These are phyloP conservation scores for Clarias pachynema DNA, from an alignment of 2,797 vertebrate genomes.

Conservation along the genomic window DNA sequence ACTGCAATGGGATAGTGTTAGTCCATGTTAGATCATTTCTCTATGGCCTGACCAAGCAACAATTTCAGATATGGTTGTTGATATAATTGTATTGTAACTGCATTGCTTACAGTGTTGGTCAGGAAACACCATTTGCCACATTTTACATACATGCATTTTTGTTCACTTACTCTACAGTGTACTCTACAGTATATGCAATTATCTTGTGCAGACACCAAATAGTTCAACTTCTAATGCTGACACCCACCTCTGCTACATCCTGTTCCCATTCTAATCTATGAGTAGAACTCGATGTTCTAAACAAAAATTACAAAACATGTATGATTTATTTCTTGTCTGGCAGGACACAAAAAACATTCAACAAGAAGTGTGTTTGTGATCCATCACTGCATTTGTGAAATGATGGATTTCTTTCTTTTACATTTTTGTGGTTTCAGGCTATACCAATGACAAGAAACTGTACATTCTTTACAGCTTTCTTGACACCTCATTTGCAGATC, in stretches of 20 bases:
- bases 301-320: slow-evolving; percentile 1
- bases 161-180: too few relatives aligned
- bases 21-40: not conserved
- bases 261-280: not conserved
- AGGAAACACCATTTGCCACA: not conserved
- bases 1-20: not conserved
- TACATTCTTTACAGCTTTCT: slow-evolving; percentile 13
- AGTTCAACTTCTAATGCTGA: not conserved
- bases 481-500: slow-evolving; percentile 23
- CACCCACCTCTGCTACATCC: not conserved
- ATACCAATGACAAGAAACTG: not conserved
- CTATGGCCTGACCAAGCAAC: not conserved
- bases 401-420: slow-evolving; percentile 12
- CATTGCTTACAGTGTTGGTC: not conserved
- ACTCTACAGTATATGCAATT: not conserved
- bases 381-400: slow-evolving; percentile 9
- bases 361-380: not conserved
- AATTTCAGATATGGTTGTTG: not conserved
- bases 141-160: not conserved
- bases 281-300: not conserved
- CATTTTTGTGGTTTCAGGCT: slow-evolving; percentile 20
- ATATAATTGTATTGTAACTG: not conserved
- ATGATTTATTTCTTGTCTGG: slow-evolving; percentile 7
- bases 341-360: slow-evolving; percentile 2
- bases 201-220: not conserved